Evolutionary conservation across 1,140 invertebrate species (phyloP), one percentile per base, ranked within the genome.

Genomic region (Sinonovacula constricta): DNA sequence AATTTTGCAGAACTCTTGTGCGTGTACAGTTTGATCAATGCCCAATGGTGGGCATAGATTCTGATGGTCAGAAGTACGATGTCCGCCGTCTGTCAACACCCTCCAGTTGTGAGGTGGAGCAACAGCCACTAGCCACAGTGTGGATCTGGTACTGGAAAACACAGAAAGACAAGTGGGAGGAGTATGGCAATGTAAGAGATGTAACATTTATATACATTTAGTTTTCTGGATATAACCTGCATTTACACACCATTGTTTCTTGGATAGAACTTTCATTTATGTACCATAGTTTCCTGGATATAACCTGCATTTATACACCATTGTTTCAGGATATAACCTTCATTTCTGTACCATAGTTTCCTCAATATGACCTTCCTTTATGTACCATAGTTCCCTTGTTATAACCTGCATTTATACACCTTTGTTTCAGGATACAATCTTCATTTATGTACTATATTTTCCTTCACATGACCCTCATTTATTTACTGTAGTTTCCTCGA

Each of bases 131-230:
- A 22, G 54, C 69, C 3, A 72, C 69, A 15, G 39, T 26, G 28
- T 72, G 69, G 69, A 15, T 49, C 1, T 72, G 69, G 69, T 72
- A 60, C 15, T 72, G 69, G 69, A 60, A 72, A 51, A 36, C 60
- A 49, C 69, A 60, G 24, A 22, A 45, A 2, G 56, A 39, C 3
- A n/a, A 26, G 14, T 72, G 69, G 69, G 22, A 1, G 33, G 30
- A 62, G 51, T 72, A 72, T 72, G 69, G 69, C 10, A 57, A 60
- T 15, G 69, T 72, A 62, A 45, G 60, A 33, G 10, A 49, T 49
- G n/a, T n/a, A 49, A n/a, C 45, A 49, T 12, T 10, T 49, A n/a
- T n/a, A 49, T 49, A 12, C n/a, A 12, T 49, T 49, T 49, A 49
- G 10, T 49, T 49, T 49, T 12, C 10, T 12, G n/a, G n/a, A n/a